A percentile compares a stretch with the other conserved stretches of the same genome.
phyloP scores from a whole-genome alignment of 2,888 invertebrate genomes.

The Dryobotodes eremita region DNA sequence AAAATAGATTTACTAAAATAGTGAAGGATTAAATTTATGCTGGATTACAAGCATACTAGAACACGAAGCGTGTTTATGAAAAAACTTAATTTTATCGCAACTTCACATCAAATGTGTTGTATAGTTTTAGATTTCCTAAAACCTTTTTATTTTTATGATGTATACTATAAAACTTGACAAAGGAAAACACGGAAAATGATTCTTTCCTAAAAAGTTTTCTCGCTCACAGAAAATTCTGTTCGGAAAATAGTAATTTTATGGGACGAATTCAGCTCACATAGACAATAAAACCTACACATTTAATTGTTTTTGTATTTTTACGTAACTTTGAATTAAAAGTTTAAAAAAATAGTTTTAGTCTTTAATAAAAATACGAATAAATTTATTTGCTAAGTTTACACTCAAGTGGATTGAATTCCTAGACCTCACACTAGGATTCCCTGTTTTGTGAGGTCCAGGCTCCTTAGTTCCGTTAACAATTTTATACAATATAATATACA shows the following conservation, averaged over 20 bases:
- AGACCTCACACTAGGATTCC: no score
- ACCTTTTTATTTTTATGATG: slow-evolving; percentile 23
- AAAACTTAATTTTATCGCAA: slow-evolving; percentile 5
- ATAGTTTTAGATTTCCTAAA: slow-evolving; percentile 19
- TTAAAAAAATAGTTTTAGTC: neutral
- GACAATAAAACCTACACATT: neutral
- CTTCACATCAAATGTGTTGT: slow-evolving; percentile 9
- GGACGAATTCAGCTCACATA: neutral
- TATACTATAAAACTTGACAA: slow-evolving; percentile 21
- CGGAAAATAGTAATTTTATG: neutral
- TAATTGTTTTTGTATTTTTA: neutral
- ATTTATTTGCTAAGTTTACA: no score
- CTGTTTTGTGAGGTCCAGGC: no score
- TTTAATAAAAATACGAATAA: no score
- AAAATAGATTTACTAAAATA: neutral
- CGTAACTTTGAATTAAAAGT: neutral
- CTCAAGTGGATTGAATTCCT: no score
- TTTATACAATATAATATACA: no score
- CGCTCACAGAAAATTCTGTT: neutral
- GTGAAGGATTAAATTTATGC: neutral
- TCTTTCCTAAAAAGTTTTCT: slow-evolving; percentile 1
- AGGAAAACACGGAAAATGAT: slow-evolving; percentile 1
- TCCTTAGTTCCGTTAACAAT: no score
- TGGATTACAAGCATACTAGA: slow-evolving; percentile 6
- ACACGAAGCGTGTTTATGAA: neutral